Evolutionary conservation across 2,888 invertebrate species (phyloP).

Genomic region (Cephus runcator): DNA sequence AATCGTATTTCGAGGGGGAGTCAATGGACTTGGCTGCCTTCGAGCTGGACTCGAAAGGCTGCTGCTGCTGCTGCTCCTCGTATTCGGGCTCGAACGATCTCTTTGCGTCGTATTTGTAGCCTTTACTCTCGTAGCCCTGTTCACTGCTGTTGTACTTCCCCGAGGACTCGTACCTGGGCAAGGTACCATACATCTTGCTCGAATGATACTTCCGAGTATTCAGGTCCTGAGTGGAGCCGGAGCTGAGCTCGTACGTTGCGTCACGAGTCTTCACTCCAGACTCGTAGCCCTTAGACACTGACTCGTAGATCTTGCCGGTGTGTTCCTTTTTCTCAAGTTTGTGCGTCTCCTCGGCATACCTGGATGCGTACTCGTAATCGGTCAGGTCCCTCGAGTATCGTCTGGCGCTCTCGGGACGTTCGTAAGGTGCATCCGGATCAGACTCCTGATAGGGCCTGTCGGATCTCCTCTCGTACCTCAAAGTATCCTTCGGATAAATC

Average conservation of each 20-base stretch:
- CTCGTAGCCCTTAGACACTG: slow-evolving; percentile 56
- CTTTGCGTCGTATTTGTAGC: slow-evolving; percentile 38
- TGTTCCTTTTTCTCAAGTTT: slow-evolving; percentile 59
- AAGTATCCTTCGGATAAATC: slow-evolving; percentile 55
- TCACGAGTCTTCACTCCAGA: slow-evolving; percentile 62
- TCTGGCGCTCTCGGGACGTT: slow-evolving; percentile 44
- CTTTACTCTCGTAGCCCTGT: slow-evolving; percentile 31
- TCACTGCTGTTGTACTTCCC: slow-evolving; percentile 7
- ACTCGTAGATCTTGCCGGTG: slow-evolving; percentile 51
- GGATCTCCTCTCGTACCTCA: slow-evolving; percentile 52
- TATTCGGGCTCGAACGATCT: slow-evolving; percentile 40
- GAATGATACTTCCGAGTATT: slow-evolving; percentile 48
- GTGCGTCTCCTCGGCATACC: slow-evolving; percentile 59
- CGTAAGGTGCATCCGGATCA: slow-evolving; percentile 59
- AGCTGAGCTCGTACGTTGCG: slow-evolving; percentile 55
- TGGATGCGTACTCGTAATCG: slow-evolving; percentile 57
- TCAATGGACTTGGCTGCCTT: slow-evolving; percentile 38
- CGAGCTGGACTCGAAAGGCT: slow-evolving; percentile 36
- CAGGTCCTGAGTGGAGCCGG: slow-evolving; percentile 43
- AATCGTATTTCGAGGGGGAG: slow-evolving; percentile 53
- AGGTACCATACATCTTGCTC: slow-evolving; percentile 58
- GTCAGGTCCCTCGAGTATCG: slow-evolving; percentile 58
- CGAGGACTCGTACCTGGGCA: slow-evolving; percentile 55
- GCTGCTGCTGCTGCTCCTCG: slow-evolving; percentile 27
- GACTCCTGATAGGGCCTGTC: slow-evolving; percentile 59